A percentile compares a stretch with the other conserved stretches of the same genome.
These are phyloP conservation scores for Drosophila kepulauana DNA, from an alignment of 1,140 invertebrate genomes.

Conservation along the genomic window DNA sequence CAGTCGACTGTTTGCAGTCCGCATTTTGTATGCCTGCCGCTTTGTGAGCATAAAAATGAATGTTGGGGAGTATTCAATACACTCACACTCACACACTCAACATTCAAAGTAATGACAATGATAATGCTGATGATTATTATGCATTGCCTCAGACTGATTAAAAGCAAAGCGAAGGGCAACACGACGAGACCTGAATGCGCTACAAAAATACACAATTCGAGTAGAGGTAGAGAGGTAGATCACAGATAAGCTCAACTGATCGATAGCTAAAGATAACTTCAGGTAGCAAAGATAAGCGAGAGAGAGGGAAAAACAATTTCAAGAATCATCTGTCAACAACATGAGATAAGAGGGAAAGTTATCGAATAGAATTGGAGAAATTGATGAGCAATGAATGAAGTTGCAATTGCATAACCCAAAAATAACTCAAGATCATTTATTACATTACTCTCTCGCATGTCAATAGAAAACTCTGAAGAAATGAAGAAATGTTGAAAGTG, in stretches of 20 bases:
- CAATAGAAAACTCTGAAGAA: not conserved
- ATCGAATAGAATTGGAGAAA: not conserved
- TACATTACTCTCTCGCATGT: not conserved
- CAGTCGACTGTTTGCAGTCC: slow-evolving; percentile 41
- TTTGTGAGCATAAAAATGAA: slow-evolving; percentile 67
- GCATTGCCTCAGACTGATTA: slow-evolving; percentile 70
- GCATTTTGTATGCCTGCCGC: slow-evolving; percentile 39
- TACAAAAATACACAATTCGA: not conserved
- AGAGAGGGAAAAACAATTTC: slow-evolving; percentile 1
- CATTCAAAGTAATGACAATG: slow-evolving; percentile 35
- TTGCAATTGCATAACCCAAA: not conserved
- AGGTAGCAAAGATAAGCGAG: slow-evolving; percentile 4
- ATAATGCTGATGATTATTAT: slow-evolving; percentile 59
- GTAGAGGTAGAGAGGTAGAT: not conserved
- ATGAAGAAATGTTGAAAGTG: not conserved
- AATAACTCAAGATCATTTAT: not conserved
- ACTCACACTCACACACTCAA: slow-evolving; percentile 7
- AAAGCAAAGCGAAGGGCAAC: slow-evolving; percentile 45
- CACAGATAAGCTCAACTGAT: slow-evolving; percentile 43
- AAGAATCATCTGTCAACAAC: slow-evolving; percentile 31
- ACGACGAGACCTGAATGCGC: slow-evolving; percentile 21
- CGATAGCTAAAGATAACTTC: slow-evolving; percentile 29
- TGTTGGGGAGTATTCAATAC: slow-evolving; percentile 30
- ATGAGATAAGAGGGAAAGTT: slow-evolving; percentile 20
- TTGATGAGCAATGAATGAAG: not conserved